Percentiles rank a stretch among this genome's conserved stretches.
Evolutionary conservation across 2,797 vertebrate genomes (phyloP).

Genomic region (Eutrigla gurnardus): DNA sequence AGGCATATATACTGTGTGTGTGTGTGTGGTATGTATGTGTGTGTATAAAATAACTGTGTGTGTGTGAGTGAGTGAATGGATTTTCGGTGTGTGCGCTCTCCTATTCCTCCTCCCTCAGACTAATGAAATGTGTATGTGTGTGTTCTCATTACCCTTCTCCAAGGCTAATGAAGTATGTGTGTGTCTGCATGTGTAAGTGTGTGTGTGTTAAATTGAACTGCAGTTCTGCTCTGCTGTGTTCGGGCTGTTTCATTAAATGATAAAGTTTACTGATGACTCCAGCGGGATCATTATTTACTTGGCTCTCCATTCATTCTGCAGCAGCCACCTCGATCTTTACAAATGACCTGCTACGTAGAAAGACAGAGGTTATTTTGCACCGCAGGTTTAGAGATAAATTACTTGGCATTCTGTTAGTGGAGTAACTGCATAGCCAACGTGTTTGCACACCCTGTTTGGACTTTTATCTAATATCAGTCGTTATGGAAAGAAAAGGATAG

Average conservation of each 20-base stretch:
- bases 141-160: slow-evolving; percentile 75
- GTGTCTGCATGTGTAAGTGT: slow-evolving; percentile 62
- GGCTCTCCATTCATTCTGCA: slow-evolving; percentile 68
- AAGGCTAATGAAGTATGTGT: slow-evolving; percentile 77
- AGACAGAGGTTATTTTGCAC: slow-evolving; percentile 76
- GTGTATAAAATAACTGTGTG: neutral
- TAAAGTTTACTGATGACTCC: slow-evolving; percentile 83
- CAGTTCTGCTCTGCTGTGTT: slow-evolving; percentile 77
- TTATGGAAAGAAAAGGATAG: slow-evolving; percentile 6
- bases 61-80: slow-evolving; percentile 43
- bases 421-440: slow-evolving; percentile 31
- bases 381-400: slow-evolving; percentile 65
- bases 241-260: slow-evolving; percentile 83
- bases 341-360: slow-evolving; percentile 70
- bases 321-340: slow-evolving; percentile 76
- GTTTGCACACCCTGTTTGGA: slow-evolving; percentile 43
- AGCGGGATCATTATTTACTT: slow-evolving; percentile 78
- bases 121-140: slow-evolving; percentile 72
- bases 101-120: slow-evolving; percentile 71
- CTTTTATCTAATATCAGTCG: slow-evolving; percentile 33
- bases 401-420: slow-evolving; percentile 57
- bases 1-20: slow-evolving; percentile 3
- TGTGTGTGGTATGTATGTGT: neutral
- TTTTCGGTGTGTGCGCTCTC: slow-evolving; percentile 54
- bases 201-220: slow-evolving; percentile 75